Evolutionary conservation across 2,888 invertebrate genomes (phyloP), one percentile per base, ranked within the genome.

Genomic region (Spisula solida): DNA sequence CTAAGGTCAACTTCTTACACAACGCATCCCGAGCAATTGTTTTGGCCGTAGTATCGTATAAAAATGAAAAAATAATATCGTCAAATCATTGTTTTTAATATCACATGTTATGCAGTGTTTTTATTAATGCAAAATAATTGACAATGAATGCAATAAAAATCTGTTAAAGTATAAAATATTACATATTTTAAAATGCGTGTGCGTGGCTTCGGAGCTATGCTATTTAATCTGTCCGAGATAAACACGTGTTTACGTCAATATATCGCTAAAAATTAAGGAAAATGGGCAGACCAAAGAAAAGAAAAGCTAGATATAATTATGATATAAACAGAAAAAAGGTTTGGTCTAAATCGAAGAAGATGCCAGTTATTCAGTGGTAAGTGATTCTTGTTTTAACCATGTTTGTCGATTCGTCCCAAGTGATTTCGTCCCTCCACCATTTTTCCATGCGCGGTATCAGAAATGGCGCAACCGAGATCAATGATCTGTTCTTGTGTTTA

Each of bases 331-430:
- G 96, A 70, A 94, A 92, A 78, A 94, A 93, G 60, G 90, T 89
- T 48, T 95, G 95, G 95, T 93, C 93, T 80, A 96, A 95, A 81
- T 87, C 91, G 29, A 95, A 95, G 89, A 94, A 94, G 90, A 83
- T 94, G 41, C 95, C 95, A 18, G 86, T 92, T 34, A 96, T 96
- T 70, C 90, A 92, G 90, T 95, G 95, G 96, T 83, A 83, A 31
- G 16, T 51, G 25, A n/a, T 25, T 25, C 4, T 66, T 66, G n/a
- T 25, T 66, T 66, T 10, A n/a, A 8, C 8, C 18, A 18, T 12
- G 14, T 5, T 60, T 14, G 8, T 60, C 6, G 20, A 5, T 66
- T 66, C 25, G 60, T 10, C 60, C 25, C 12, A 66, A 25, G 25
- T 25, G 20, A 66, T 12, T 66, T 66, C 60, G 60, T 25, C 60